Evolutionary conservation across 92 coral and sea anemone species (phyloP), one percentile per base, ranked within the genome.

Genomic region (Desmophyllum pertusum): DNA sequence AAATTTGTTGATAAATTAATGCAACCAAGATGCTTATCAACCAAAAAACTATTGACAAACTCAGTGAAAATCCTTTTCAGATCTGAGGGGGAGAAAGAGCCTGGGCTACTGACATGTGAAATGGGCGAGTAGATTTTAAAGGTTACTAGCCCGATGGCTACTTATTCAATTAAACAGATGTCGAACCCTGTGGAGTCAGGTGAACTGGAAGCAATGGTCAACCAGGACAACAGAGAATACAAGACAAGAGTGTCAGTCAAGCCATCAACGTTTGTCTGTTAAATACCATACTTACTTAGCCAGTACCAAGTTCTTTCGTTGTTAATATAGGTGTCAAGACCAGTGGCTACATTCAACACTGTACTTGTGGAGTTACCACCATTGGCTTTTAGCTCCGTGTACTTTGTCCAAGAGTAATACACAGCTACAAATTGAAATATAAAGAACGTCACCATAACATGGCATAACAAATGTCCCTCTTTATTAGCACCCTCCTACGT

Each of bases 321-420:
- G 81, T 94, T 93, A 21, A 89, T 87, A 90, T 90, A 89, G 46
- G 76, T 88, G 87, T 95, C 89, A 65, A 96, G 90, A n/a, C 98
- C 98, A 39, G 88, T 82, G 33, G 95, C 84, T 3, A 93, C 90
- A 0, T 83, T 78, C 59, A 90, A 79, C 25, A 79, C 89, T 71
- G 79, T 85, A 46, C 70, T 84, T 38, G 96, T 89, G 37, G 94
- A 79, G 14, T 36, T 41, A 36, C 50, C 84, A 3, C 89, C 71
- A 57, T 81, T 83, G 18, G 86, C 76, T 13, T 76, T 76, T 73
- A 94, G 78, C 85, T 92, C 79, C 50, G 90, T 90, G 92, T 96
- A 96, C 80, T 77, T 91, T 3, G 96, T 96, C 96, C 98, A 96
- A 71, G 95, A 76, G 77, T 94, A 96, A 81, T 96, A 96, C 14